Conservation (phyloP, 2,797 vertebrate species). For the Ara ararauna region DNA sequence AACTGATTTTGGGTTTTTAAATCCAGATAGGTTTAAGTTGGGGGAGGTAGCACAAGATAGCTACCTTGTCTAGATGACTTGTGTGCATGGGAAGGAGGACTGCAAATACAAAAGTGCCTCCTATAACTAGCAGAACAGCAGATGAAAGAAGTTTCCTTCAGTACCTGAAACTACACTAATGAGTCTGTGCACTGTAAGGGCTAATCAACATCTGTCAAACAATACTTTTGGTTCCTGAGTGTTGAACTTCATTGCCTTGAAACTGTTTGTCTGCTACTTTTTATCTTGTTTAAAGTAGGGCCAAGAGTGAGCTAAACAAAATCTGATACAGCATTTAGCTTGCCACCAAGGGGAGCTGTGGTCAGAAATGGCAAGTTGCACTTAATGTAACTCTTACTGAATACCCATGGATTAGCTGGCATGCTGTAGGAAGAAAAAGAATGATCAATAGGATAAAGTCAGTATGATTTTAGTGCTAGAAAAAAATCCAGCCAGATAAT, state of each 20-base stretch:
- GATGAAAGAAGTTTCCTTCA: not conserved
- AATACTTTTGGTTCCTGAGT: not conserved
- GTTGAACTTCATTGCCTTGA: not conserved
- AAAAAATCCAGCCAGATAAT: not conserved
- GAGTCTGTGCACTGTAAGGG: not conserved
- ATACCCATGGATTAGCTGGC: not conserved
- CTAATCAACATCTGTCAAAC: not conserved
- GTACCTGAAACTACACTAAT: not conserved
- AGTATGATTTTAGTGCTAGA: not conserved
- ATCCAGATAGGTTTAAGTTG: not conserved
- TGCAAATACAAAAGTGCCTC: not conserved
- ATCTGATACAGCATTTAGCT: not conserved
- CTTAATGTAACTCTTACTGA: not conserved
- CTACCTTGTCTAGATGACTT: not conserved
- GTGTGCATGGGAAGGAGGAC: not conserved
- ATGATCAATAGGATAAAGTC: not conserved
- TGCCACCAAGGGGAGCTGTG: not conserved
- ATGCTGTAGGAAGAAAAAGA: not conserved
- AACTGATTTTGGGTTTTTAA: rapidly evolving
- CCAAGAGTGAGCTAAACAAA: not conserved
- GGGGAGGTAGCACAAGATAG: not conserved
- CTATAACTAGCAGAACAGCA: not conserved
- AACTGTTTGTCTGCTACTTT: not conserved
- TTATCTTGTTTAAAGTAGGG: not conserved
- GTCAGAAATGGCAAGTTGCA: not conserved